Percentiles rank a stretch among this genome's conserved stretches.
These are phyloP conservation scores for Ariopsis seemanni DNA, from an alignment of 2,113 vertebrate species.

Conservation along the genomic window DNA sequence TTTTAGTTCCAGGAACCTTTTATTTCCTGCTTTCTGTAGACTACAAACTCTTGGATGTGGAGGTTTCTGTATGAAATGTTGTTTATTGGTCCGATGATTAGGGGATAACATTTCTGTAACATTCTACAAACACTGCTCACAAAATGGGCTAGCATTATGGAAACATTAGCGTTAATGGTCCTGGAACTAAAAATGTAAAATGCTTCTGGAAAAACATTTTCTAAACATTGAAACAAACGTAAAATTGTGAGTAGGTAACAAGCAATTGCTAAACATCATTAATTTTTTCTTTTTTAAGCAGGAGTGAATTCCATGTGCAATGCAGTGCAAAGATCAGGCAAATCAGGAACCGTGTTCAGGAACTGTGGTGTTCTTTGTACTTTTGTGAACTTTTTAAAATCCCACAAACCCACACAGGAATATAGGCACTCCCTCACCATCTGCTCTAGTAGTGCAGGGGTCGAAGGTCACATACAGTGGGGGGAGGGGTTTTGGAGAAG, in stretches of 20 bases:
- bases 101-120: not conserved
- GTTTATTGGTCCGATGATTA: not conserved
- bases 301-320: not conserved
- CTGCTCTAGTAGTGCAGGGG: constrained; percentile 61
- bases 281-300: not conserved
- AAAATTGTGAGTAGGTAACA: not conserved
- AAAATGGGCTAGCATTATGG: not conserved
- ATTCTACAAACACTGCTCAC: not conserved
- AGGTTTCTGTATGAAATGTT: not conserved
- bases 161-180: not conserved
- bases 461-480: constrained; percentile 61
- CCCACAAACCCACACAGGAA: constrained; percentile 2
- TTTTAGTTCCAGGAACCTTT: not conserved
- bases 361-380: not conserved
- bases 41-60: not conserved
- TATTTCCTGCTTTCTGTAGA: not conserved
- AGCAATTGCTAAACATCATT: not conserved
- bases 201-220: too few species aligned
- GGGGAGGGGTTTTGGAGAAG: constrained; percentile 45
- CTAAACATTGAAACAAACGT: not conserved
- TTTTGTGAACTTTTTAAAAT: not conserved
- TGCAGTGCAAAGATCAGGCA: not conserved
- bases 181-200: not conserved
- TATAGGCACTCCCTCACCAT: constrained; percentile 56
- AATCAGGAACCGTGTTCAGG: not conserved